A percentile compares a stretch with the other conserved stretches of the same genome.
Evolutionary conservation across 2,797 vertebrate species (phyloP).

Genomic region (Salmo trutta): DNA sequence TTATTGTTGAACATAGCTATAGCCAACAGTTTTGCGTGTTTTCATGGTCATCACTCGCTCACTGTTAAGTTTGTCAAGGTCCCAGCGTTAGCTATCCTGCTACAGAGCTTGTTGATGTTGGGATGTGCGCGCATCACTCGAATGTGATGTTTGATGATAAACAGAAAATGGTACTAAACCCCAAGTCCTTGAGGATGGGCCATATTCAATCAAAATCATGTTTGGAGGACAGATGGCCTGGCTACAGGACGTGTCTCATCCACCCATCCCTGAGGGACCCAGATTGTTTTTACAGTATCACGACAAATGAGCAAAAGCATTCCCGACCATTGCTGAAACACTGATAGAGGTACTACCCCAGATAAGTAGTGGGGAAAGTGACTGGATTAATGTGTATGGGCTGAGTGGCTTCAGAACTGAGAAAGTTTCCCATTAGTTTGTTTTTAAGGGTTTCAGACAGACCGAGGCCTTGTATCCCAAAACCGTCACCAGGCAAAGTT

Average conservation of each 20-base stretch:
- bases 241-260: constrained; percentile 44
- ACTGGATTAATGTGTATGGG: background rate
- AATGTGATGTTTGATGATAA: background rate
- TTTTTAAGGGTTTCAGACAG: background rate
- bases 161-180: background rate
- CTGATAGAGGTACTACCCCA: background rate
- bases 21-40: too few relatives aligned
- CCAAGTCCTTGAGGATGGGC: background rate
- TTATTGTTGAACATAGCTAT: too few relatives aligned
- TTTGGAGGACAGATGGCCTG: constrained; percentile 50
- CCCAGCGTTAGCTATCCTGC: too few relatives aligned
- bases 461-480: background rate
- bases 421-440: background rate
- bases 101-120: too few relatives aligned
- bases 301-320: constrained; percentile 25
- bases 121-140: too few relatives aligned
- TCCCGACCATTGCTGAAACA: background rate
- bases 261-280: constrained; percentile 42
- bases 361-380: background rate
- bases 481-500: too few relatives aligned
- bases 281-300: constrained; percentile 37
- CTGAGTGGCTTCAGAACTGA: background rate
- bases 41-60: too few relatives aligned
- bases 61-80: too few relatives aligned
- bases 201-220: background rate